phyloP scores from a whole-genome alignment of 2,113 vertebrate species.

The Mola mola region DNA sequence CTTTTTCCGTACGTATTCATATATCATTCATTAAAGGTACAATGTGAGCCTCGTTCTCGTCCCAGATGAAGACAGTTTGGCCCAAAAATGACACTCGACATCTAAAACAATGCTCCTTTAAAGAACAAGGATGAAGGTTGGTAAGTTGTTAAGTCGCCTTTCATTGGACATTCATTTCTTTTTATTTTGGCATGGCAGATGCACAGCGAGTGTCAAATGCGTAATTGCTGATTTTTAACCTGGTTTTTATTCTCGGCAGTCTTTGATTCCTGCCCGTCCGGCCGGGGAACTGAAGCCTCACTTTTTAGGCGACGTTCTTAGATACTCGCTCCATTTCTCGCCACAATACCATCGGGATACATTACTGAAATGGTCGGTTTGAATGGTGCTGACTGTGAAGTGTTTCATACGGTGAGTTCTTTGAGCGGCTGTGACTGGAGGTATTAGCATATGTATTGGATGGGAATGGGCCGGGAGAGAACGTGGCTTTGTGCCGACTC shows the following conservation, averaged over 20 bases:
- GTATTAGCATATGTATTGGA: conserved; percentile 69
- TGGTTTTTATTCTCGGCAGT: neutral
- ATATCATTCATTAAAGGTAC: no score
- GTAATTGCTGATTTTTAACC: no score
- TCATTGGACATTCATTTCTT: no score
- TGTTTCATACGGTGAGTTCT: conserved; percentile 42
- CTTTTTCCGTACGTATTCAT: no score
- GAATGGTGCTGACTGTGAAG: conserved; percentile 58
- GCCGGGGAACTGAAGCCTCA: conserved; percentile 1
- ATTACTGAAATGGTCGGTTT: conserved; percentile 27
- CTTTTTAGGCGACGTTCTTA: conserved; percentile 1
- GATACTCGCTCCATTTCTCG: conserved; percentile 14
- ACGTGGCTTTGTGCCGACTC: conserved; percentile 42
- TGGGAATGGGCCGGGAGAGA: conserved; percentile 27
- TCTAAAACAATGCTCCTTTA: no score
- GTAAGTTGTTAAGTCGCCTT: no score
- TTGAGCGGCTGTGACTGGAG: conserved; percentile 37
- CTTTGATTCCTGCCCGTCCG: conserved; percentile 6
- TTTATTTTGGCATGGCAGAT: no score
- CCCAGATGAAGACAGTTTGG: no score
- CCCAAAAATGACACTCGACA: no score
- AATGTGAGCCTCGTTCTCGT: no score
- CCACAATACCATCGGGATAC: conserved; percentile 1
- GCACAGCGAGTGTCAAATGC: no score
- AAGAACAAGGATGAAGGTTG: no score